Evolutionary conservation across 2,113 vertebrate species (phyloP), one percentile per base, ranked within the genome.

Genomic region (Onychostruthus taczanowskii): DNA sequence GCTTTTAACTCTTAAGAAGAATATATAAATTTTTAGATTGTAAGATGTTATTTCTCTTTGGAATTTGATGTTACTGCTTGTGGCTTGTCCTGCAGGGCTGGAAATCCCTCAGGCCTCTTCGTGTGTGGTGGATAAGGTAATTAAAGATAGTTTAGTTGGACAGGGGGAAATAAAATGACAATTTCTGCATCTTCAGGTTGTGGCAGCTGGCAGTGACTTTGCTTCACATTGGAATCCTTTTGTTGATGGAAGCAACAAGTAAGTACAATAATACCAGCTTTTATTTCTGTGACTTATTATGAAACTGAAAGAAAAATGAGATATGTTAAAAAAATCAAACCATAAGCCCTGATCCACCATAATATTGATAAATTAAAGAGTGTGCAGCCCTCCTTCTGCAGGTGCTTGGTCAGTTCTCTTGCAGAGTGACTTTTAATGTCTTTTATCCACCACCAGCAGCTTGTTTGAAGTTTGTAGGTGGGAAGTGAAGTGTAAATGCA

Each of bases 161-260:
- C 6, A 3, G 13, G 17, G 14, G 10, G 16, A 33, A 58, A 27
- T 81, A 58, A 63, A 95, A 50, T 56, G 39, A 26, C 43, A 13
- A 55, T 97, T 95, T 97, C n/a, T 97, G 15, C 43, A 18, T 90
- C 67, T 97, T 95, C 93, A 99, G 99, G 98, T 99, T 67, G 96
- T 99, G 59, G 98, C 98, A 92, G 98, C 98, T 95, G 99, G 99
- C 78, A 97, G 97, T 62, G 98, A 99, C 93, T 99, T 99, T 90
- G 95, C 98, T 75, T 98, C 98, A 2, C 98, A 98, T 44, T 99
- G 99, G 99, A 99, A 98, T 96, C 98, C 99, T 77, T 99, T 99
- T 95, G 96, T 98, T 69, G 99, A 99, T 33, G 98, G 98, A 97
- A 98, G 98, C 98, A 98, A 97, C 97, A 99, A 97, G 99, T 99